Percentiles rank a stretch among this genome's conserved stretches.
Evolutionary conservation across 1,140 invertebrate species (phyloP).

Genomic region (Planococcus citri): DNA sequence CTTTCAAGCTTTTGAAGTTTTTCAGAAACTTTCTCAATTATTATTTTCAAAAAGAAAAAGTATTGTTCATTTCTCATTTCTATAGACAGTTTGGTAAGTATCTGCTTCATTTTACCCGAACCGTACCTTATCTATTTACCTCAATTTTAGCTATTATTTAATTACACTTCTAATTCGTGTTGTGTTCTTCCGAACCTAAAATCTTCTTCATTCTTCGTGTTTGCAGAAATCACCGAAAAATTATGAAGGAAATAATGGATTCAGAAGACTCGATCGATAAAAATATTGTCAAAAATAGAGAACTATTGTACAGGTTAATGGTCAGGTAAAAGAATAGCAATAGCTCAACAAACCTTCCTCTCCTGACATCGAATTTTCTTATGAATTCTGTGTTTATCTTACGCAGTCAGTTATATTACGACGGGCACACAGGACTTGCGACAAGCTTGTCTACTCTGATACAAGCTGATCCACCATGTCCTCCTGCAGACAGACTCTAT

Average conservation of each 20-base stretch:
- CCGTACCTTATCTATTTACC: too few relatives aligned
- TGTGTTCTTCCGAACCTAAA: too few relatives aligned
- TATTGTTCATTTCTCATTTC: too few relatives aligned
- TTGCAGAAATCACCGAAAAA: too few relatives aligned
- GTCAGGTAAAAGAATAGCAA: conserved; percentile 52
- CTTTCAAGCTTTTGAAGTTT: too few relatives aligned
- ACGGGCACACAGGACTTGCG: conserved; percentile 84
- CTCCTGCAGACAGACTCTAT: conserved; percentile 83
- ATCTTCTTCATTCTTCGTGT: background rate
- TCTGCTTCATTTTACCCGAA: too few relatives aligned
- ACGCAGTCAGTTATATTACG: conserved; percentile 77
- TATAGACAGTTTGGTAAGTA: too few relatives aligned
- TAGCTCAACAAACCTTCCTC: background rate
- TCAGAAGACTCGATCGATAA: conserved; percentile 30
- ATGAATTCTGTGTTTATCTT: conserved; percentile 27
- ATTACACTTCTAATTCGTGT: too few relatives aligned
- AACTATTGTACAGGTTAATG: conserved; percentile 70
- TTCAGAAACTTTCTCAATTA: too few relatives aligned
- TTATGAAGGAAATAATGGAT: conserved; percentile 44
- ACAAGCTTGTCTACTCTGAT: conserved; percentile 64
- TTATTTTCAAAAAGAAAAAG: too few relatives aligned
- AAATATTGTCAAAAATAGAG: conserved; percentile 63
- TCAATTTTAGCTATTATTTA: too few relatives aligned
- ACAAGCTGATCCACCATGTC: conserved; percentile 81
- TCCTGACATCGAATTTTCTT: conserved; percentile 22